These are phyloP conservation scores for Neopipo cinnamomea DNA, from an alignment of 2,113 vertebrate genomes.

Conservation along the genomic window DNA sequence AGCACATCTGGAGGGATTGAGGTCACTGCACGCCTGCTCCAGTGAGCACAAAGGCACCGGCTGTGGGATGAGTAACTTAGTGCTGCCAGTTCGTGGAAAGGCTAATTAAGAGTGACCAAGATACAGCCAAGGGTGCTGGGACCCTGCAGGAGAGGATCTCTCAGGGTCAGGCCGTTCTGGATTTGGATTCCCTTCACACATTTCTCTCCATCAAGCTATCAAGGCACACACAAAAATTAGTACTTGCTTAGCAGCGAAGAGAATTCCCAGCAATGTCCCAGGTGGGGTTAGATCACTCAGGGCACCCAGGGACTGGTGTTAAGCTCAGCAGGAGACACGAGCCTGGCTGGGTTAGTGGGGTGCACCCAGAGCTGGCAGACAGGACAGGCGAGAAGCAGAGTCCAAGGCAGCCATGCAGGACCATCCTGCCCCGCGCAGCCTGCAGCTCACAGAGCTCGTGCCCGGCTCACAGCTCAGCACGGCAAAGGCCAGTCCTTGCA, in stretches of 20 bases:
- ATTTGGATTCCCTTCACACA: not conserved
- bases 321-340: not conserved
- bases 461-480: not conserved
- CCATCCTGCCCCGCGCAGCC: not conserved
- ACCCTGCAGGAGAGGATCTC: not conserved
- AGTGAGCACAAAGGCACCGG: not conserved
- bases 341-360: not conserved
- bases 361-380: not conserved
- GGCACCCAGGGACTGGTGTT: not conserved
- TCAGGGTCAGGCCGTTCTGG: not conserved
- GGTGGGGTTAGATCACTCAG: rapidly evolving
- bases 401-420: not conserved
- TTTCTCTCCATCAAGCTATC: not conserved
- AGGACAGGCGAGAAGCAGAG: not conserved
- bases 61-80: not conserved
- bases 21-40: not conserved
- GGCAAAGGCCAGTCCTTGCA: not conserved
- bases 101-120: not conserved
- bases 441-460: not conserved
- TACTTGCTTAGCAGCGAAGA: not conserved
- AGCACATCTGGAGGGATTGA: not conserved
- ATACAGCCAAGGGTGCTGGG: not conserved
- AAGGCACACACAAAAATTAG: not conserved
- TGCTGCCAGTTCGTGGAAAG: not conserved
- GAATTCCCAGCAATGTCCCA: not conserved